phyloP scores from a whole-genome alignment of 2,113 vertebrate species.

The Lipotes vexillifer region DNA sequence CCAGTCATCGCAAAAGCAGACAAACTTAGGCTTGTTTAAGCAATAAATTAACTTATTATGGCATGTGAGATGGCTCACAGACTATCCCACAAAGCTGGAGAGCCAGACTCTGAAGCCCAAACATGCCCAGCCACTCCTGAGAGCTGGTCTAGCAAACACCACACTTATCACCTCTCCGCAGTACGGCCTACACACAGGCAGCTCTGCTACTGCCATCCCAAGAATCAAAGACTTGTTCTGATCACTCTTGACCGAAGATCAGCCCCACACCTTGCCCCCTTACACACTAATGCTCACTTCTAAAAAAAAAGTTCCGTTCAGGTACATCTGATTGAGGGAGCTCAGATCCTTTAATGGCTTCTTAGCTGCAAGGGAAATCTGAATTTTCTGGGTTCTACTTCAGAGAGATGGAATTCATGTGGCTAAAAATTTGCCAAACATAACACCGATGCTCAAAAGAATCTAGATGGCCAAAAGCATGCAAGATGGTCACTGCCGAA shows the following conservation, averaged over 20 bases:
- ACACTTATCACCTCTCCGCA: not conserved
- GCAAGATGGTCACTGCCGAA: not conserved
- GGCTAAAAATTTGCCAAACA: not conserved
- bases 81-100: not conserved
- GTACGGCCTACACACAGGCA: not conserved
- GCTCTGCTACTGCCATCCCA: not conserved
- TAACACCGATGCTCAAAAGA: not conserved
- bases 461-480: not conserved
- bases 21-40: not conserved
- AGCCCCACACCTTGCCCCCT: not conserved
- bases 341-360: not conserved
- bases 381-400: not conserved
- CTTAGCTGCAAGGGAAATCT: not conserved
- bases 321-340: not conserved
- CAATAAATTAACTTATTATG: not conserved
- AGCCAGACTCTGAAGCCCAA: not conserved
- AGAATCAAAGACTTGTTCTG: not conserved
- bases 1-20: not conserved
- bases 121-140: not conserved
- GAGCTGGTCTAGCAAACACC: not conserved
- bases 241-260: not conserved
- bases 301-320: not conserved
- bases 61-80: not conserved
- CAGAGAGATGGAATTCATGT: not conserved
- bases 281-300: not conserved